Evolutionary conservation across 2,797 vertebrate genomes (phyloP), one percentile per base, ranked within the genome.

Genomic region (Spea hammondii): DNA sequence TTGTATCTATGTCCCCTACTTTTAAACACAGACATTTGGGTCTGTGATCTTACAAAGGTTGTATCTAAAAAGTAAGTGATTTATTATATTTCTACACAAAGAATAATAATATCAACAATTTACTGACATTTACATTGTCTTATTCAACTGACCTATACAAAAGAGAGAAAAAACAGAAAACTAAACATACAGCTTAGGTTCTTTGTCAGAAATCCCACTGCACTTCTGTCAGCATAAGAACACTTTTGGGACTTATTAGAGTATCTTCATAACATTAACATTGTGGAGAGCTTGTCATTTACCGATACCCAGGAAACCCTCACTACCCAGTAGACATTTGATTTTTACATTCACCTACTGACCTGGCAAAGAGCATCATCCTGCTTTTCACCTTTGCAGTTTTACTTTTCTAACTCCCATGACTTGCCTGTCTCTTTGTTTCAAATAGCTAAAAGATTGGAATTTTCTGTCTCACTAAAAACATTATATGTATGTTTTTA

Each of bases 341-440:
- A 76, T 49, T 75, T 65, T 75, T 67, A n/a, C 7, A 45, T 14
- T 75, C 72, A 80, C 72, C 78, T 71, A 8, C 66, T 80, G 78
- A 80, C 67, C 78, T 80, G 67, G 62, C 67, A 80, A 79, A 65
- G 72, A 80, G 72, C 59, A 74, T 74, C 48, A 80, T 64, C 65
- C 57, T 68, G 59, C 75, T 49, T 74, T 68, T 79, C 59, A 70
- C 66, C 66, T 65, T 78, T 13, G 13, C 62, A 65, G 45, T 66
- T 74, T 78, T 67, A 69, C 70, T 79, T 47, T 51, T 74, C 59
- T 75, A 80, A 70, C 60, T 57, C 59, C 14, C 67, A 70, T 53
- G 54, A 55, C 54, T 79, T 79, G 53, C 73, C 50, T 78, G 59
- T 72, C 50, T 72, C 60, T 62, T 48, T 8, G 14, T 66, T 66